Base-by-base conservation (phyloP, 2,113 vertebrate genomes). In the Chascanopsetta lugubris region DNA sequence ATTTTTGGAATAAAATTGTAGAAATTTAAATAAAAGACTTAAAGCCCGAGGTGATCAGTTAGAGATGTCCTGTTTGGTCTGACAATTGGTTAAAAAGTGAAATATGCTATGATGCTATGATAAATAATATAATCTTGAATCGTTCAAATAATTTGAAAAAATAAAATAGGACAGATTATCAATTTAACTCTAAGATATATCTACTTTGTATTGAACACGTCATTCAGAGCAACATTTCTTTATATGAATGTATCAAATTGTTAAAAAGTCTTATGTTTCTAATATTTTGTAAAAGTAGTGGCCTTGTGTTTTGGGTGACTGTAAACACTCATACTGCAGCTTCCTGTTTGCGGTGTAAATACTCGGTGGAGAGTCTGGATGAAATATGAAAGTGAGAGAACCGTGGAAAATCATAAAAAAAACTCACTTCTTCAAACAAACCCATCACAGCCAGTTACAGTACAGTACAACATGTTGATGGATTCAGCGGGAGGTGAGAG, bases 401-500 rank as follows among this genome's bases (percentile, higher is more conserved):
- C 48, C 10, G 27, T 17, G 30, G 38, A 62, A 53, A 22, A 3
- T 1, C 49, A 65, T 54, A 61, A 59, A 3, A 57, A 66, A 54
- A 2, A 49, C 48, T 60, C 25, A 13, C 63, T 48, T 66, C 63
- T 53, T 32, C 59, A 27, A 67, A 86, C 61, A 82, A 83, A 84
- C 79, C 63, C 58, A 82, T 72, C 83, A 77, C 83, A 76, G 77
- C 77, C 43, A 79, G 69, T 79, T 83, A 83, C 83, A 85, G 86
- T 77, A 81, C 83, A 87, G 86, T 75, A 79, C 54, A 63, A 76
- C 55, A 5, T 49, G 58, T 61, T 8, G 76, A 64, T 51, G 2
- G 34, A 58, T 46, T 34, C 38, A 30, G 64, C 61, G 67, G 80
- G 80, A 86, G 85, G 80, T 87, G 56, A 54, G 67, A 81, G 61